These are phyloP conservation scores for Cynopterus brachyotis DNA, from an alignment of 2,113 vertebrate genomes.

Conservation along the genomic window DNA sequence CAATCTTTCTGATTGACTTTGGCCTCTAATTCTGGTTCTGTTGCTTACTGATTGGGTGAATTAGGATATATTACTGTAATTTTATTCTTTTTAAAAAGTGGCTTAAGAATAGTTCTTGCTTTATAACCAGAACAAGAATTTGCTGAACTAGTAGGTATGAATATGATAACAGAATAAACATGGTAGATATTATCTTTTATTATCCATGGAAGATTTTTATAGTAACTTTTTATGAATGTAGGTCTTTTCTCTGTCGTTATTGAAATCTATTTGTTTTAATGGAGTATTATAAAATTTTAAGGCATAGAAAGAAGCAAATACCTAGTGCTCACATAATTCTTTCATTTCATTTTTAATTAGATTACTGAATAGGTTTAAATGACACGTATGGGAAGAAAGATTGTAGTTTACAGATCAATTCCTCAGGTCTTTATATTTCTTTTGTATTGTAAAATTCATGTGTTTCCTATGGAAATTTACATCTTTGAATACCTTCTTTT, in stretches of 20 bases:
- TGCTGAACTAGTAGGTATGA: not conserved
- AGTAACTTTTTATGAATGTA: not conserved
- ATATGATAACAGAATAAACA: not conserved
- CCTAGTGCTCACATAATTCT: not conserved
- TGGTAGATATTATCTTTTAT: not conserved
- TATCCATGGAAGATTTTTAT: not conserved
- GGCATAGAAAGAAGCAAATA: not conserved
- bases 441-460: not conserved
- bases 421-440: not conserved
- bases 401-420: not conserved
- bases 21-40: not conserved
- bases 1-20: not conserved
- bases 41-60: not conserved
- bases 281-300: not conserved
- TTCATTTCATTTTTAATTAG: constrained; percentile 22
- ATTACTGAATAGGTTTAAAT: not conserved
- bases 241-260: not conserved
- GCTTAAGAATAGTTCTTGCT: not conserved
- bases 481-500: not conserved
- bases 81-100: not conserved
- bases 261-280: not conserved
- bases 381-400: not conserved
- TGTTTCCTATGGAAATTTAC: not conserved
- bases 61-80: not conserved
- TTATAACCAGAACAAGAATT: not conserved